Conservation (phyloP, 1,140 invertebrate genomes). For the Trypoxylus dichotomus region DNA sequence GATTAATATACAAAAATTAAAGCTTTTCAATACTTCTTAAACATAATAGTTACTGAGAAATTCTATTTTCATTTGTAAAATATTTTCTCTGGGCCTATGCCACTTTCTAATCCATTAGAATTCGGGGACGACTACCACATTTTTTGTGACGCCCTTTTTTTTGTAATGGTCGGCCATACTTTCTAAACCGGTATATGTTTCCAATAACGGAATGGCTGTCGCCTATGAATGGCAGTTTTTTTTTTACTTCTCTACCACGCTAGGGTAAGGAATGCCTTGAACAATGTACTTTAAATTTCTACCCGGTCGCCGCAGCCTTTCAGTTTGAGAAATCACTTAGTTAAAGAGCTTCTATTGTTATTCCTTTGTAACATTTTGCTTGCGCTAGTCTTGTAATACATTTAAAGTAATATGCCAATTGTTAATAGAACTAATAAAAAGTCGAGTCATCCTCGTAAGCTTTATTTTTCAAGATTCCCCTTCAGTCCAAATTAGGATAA, state of each 20-base stretch:
- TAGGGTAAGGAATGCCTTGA: not conserved
- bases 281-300: not conserved
- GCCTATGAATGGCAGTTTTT: not conserved
- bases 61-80: not conserved
- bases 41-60: too few relatives aligned
- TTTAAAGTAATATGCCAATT: too few relatives aligned
- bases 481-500: not conserved
- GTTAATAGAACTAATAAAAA: too few relatives aligned
- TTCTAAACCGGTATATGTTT: conserved; percentile 30
- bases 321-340: too few relatives aligned
- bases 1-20: too few relatives aligned
- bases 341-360: too few relatives aligned
- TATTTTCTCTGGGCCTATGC: not conserved
- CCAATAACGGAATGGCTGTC: conserved; percentile 21
- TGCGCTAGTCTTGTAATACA: too few relatives aligned
- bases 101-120: conserved; percentile 1
- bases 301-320: too few relatives aligned
- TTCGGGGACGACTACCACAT: conserved; percentile 5
- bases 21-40: too few relatives aligned
- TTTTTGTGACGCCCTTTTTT: conserved; percentile 39
- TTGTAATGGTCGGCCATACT: conserved; percentile 39
- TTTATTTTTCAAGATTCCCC: not conserved
- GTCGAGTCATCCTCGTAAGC: too few relatives aligned
- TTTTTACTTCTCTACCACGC: not conserved
- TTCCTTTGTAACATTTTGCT: too few relatives aligned